These are phyloP conservation scores for Allochrocebus solatus DNA, from an alignment of 2,797 vertebrate genomes.

Conservation along the genomic window DNA sequence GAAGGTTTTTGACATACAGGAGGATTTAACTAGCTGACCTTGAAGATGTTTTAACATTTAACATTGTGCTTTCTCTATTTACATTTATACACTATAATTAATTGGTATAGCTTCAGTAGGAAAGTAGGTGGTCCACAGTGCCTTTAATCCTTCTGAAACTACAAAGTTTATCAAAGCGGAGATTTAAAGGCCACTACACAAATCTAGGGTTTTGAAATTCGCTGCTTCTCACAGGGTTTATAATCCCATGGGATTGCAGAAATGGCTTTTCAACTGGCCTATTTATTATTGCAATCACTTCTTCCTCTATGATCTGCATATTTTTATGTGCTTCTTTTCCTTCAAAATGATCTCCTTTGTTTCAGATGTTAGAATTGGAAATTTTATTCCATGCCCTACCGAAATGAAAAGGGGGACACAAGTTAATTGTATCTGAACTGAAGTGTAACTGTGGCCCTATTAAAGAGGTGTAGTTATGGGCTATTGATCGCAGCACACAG, in stretches of 20 bases:
- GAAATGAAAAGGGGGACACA: conserved; percentile 76
- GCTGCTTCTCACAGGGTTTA: neutral
- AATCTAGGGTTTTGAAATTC: conserved; percentile 36
- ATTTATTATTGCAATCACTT: conserved; percentile 3
- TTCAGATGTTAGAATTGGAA: conserved; percentile 71
- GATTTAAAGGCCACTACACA: neutral
- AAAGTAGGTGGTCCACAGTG: conserved; percentile 30
- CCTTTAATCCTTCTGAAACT: conserved; percentile 37
- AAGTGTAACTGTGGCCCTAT: conserved; percentile 85
- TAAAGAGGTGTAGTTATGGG: conserved; percentile 89
- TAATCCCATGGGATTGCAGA: conserved; percentile 55
- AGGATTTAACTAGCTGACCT: conserved; percentile 8
- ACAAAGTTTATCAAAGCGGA: conserved; percentile 33
- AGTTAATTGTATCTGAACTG: conserved; percentile 88
- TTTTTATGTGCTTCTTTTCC: conserved; percentile 50
- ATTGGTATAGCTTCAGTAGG: neutral
- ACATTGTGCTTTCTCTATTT: conserved; percentile 25
- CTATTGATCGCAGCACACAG: conserved; percentile 88
- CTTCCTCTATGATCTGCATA: conserved; percentile 51
- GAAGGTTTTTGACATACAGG: neutral
- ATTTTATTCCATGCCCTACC: conserved; percentile 51
- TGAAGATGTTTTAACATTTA: conserved; percentile 33
- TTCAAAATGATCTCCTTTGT: conserved; percentile 51
- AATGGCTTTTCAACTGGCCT: conserved; percentile 60
- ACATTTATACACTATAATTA: conserved; percentile 24